These are phyloP conservation scores for Trisateles emortualis DNA, from an alignment of 2,888 invertebrate genomes.

Conservation along the genomic window DNA sequence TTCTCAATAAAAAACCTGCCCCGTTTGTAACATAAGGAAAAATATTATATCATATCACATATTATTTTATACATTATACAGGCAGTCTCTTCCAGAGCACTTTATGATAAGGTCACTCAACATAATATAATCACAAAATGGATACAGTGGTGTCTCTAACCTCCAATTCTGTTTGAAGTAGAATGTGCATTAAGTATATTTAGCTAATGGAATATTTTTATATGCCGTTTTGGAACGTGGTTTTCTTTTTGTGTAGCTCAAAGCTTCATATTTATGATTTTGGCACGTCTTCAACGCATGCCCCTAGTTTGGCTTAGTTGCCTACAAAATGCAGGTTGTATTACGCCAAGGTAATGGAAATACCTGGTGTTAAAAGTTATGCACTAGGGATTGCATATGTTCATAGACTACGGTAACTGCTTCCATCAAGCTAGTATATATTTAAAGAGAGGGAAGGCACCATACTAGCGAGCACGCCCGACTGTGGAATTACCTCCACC, in stretches of 20 bases:
- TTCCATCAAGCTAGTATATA: no score
- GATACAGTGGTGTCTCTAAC: conserved; percentile 59
- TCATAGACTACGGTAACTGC: no score
- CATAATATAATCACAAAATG: conserved; percentile 62
- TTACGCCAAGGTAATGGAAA: neutral
- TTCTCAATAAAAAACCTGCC: no score
- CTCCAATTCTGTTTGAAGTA: conserved; percentile 62
- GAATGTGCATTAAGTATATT: conserved; percentile 60
- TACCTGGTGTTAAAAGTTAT: no score
- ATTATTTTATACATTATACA: no score
- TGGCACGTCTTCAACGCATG: conserved; percentile 22
- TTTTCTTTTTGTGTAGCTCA: conserved; percentile 30
- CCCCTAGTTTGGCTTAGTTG: conserved; percentile 1
- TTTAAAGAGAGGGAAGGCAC: no score
- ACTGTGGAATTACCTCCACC: no score
- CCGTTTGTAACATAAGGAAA: neutral
- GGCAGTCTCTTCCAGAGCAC: conserved; percentile 41
- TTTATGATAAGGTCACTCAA: conserved; percentile 29
- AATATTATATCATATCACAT: no score
- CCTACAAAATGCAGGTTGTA: neutral
- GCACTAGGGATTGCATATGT: no score
- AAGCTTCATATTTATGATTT: conserved; percentile 26
- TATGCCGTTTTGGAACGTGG: conserved; percentile 32
- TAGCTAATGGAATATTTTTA: conserved; percentile 64
- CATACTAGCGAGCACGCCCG: no score